Evolutionary conservation across 2,797 vertebrate species (phyloP), one percentile per base, ranked within the genome.

Genomic region (Tachyglossus aculeatus): DNA sequence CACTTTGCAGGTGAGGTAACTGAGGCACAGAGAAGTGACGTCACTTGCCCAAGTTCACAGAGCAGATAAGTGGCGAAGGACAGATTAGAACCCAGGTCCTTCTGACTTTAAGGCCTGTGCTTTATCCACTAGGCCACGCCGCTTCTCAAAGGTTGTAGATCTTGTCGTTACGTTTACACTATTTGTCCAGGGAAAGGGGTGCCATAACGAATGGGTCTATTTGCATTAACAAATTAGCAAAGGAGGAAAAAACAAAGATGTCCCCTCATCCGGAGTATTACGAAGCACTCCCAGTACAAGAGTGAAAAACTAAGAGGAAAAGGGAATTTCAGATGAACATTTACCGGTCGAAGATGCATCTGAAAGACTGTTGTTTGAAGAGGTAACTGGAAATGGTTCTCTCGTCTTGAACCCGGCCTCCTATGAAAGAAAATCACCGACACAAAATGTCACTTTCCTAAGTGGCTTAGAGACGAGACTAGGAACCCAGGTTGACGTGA

Each of bases 301-400:
- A 74, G 43, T 36, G 85, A 76, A 36, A 80, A 33, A 66, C 55
- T 32, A 67, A 67, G 7, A 67, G 38, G 53, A 56, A 52, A 71
- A 58, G 78, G 48, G 64, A 83, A 85, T 80, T 19, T n/a, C n/a
- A 77, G 79, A 78, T 68, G 55, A 74, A 43, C 54, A 69, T 80
- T 88, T 92, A 96, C 96, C 94, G 5, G 86, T 47, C 75, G 80
- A 85, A 74, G 89, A 64, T 7, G 68, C 78, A 59, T 88, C 74
- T 62, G 78, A 12, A 78, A 81, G 51, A 85, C 72, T 90, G 76
- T 73, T 88, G 75, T 89, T 85, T 21, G 65, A 67, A 43, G 88
- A 82, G 66, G 86, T 63, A 63, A 86, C 10, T 45, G 71, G 65
- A 56, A 66, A 66, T 22, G 85, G 85, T 40, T 94, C 92, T 38